These are phyloP conservation scores for Otocyon megalotis DNA, from an alignment of 2,113 vertebrate species.

Conservation along the genomic window DNA sequence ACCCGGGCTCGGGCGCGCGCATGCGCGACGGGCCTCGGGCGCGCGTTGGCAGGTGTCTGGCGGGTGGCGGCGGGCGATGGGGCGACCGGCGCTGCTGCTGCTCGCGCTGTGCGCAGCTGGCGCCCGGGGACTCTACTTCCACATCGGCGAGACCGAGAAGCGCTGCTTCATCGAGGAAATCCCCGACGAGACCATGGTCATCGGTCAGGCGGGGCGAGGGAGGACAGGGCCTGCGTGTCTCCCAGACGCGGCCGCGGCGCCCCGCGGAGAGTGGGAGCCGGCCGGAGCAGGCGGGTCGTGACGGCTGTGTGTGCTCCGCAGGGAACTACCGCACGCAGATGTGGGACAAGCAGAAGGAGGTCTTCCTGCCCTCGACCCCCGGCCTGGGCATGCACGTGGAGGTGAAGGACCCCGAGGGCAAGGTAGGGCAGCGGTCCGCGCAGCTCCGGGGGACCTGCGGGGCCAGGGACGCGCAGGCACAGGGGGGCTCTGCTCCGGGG, in stretches of 20 bases:
- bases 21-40: not conserved
- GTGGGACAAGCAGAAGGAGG: slow-evolving; percentile 93
- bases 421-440: slow-evolving; percentile 84
- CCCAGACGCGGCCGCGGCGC: not conserved
- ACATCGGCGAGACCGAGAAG: slow-evolving; percentile 96
- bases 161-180: slow-evolving; percentile 97
- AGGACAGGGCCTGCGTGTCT: slow-evolving; percentile 66
- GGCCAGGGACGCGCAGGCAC: too few relatives aligned
- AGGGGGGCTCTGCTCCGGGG: too few relatives aligned
- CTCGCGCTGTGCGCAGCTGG: slow-evolving; percentile 63
- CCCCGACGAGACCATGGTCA: slow-evolving; percentile 97
- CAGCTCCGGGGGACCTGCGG: too few relatives aligned
- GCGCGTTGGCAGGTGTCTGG: slow-evolving; percentile 65
- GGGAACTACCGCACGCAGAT: slow-evolving; percentile 96
- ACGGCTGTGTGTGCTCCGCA: slow-evolving; percentile 77
- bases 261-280: not conserved
- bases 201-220: slow-evolving; percentile 88
- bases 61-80: not conserved
- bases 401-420: slow-evolving; percentile 95
- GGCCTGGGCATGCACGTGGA: slow-evolving; percentile 97
- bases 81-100: slow-evolving; percentile 13
- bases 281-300: not conserved
- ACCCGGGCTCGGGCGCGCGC: not conserved
- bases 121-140: slow-evolving; percentile 91
- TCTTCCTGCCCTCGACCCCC: slow-evolving; percentile 94